Evolutionary conservation across 1,140 invertebrate species (phyloP).

Genomic region (Saccostrea glomerata): DNA sequence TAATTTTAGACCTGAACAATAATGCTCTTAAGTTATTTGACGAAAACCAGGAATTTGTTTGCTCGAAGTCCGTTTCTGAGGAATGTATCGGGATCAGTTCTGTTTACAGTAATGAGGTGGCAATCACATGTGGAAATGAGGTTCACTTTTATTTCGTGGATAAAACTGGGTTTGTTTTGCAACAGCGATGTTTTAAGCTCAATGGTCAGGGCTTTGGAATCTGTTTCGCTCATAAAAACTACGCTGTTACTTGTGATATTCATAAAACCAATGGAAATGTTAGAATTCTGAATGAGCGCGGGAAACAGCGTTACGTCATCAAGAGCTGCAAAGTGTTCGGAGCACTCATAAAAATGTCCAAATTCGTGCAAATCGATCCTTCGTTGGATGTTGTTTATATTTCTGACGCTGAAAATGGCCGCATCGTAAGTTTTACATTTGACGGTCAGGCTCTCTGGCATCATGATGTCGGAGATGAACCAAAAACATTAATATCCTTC

Average conservation of each 20-base stretch:
- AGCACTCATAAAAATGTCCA: constrained; percentile 24
- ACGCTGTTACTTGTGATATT: constrained; percentile 36
- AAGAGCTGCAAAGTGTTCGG: constrained; percentile 37
- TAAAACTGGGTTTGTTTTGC: constrained; percentile 21
- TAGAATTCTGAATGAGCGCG: constrained; percentile 28
- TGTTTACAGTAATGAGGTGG: constrained; percentile 36
- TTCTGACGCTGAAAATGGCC: constrained; percentile 32
- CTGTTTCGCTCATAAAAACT: constrained; percentile 27
- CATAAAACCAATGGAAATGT: background rate
- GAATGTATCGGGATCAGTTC: constrained; percentile 30
- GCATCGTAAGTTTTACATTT: constrained; percentile 36
- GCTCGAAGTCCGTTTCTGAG: constrained; percentile 11
- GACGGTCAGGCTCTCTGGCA: constrained; percentile 21
- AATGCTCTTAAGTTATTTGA: constrained; percentile 36
- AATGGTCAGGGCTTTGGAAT: constrained; percentile 40
- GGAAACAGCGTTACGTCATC: constrained; percentile 45
- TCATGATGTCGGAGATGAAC: background rate
- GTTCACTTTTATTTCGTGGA: constrained; percentile 37
- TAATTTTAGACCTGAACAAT: constrained; percentile 37
- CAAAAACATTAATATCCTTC: background rate
- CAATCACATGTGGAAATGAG: constrained; percentile 37
- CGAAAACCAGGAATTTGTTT: constrained; percentile 17
- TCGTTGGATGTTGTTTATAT: constrained; percentile 27
- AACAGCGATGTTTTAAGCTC: constrained; percentile 42
- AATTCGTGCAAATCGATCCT: constrained; percentile 30